Evolutionary conservation across 2,797 vertebrate species (phyloP).

Genomic region (Galagoides demidoff): DNA sequence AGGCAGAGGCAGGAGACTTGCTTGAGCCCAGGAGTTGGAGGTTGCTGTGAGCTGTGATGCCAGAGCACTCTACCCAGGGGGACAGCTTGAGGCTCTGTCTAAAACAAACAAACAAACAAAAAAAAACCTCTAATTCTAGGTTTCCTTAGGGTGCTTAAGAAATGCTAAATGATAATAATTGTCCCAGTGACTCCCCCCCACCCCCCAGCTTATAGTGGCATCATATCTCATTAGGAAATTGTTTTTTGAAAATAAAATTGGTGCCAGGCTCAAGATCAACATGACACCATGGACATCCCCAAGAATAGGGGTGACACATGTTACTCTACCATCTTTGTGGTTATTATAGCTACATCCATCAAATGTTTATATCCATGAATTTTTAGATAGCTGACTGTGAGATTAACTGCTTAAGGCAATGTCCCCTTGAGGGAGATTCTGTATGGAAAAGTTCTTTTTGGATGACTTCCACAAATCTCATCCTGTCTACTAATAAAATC

Average conservation of each 20-base stretch:
- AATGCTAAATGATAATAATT: not conserved
- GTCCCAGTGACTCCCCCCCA: not conserved
- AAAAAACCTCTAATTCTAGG: not conserved
- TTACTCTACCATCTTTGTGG: not conserved
- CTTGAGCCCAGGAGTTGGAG: too few relatives aligned
- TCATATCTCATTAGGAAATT: not conserved
- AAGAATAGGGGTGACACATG: not conserved
- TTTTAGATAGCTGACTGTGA: not conserved
- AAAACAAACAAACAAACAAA: too few relatives aligned
- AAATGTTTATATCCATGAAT: not conserved
- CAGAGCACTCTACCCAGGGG: too few relatives aligned
- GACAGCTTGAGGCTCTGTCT: too few relatives aligned
- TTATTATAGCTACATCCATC: not conserved
- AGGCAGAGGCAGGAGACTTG: too few relatives aligned
- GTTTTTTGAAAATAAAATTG: conserved; percentile 35
- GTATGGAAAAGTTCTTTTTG: conserved; percentile 1
- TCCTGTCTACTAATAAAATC: not conserved
- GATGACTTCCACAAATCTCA: not conserved
- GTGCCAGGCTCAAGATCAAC: not conserved
- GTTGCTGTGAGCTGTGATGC: too few relatives aligned
- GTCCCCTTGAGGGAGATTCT: not conserved
- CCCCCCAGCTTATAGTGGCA: not conserved
- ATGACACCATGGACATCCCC: not conserved
- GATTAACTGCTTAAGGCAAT: not conserved
- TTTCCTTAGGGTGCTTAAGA: not conserved